Evolutionary conservation across 2,797 vertebrate species (phyloP), one percentile per base, ranked within the genome.

Genomic region (Clarias laeviceps): DNA sequence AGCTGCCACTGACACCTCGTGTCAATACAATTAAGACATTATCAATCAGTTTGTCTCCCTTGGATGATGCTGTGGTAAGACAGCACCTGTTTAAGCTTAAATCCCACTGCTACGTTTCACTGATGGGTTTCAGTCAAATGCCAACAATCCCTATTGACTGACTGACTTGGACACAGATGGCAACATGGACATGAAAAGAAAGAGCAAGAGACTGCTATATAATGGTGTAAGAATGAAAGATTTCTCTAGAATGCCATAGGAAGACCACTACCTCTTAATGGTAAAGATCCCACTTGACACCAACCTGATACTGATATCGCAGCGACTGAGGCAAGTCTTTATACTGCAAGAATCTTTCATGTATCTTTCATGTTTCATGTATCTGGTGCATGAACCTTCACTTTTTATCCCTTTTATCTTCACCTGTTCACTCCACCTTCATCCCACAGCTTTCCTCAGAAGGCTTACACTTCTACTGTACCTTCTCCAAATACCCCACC

Each of bases 1-100:
- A 32, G 77, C 80, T 77, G 54, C 83, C 57, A 84, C 70, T 40
- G 77, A 83, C 73, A 29, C 79, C 68, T 65, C 61, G 80, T 91
- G 85, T 90, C 86, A 85, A 79, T 76, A 80, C 83, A 82, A 85
- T 91, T 85, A 40, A 91, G 86, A 83, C 61, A 89, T 91, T 82
- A 84, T 88, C 84, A 82, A 81, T 90, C 86, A 83, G 64, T 82
- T 80, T 85, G 82, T 87, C 87, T 85, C 89, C 89, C 84, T 66
- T 70, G 68, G 72, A 82, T 66, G 29, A 85, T 86, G 65, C 82
- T 85, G 34, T 85, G 66, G 64, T 72, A 82, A 79, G 73, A 66
- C 82, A 84, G 56, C 20, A 34, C 29, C 56, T 78, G 59, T 62
- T 64, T 62, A 37, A 61, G 20, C 56, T 61, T 88, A 78, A 90